phyloP scores from a whole-genome alignment of 2,888 invertebrate species.

The Cylindroiulus punctatus region DNA sequence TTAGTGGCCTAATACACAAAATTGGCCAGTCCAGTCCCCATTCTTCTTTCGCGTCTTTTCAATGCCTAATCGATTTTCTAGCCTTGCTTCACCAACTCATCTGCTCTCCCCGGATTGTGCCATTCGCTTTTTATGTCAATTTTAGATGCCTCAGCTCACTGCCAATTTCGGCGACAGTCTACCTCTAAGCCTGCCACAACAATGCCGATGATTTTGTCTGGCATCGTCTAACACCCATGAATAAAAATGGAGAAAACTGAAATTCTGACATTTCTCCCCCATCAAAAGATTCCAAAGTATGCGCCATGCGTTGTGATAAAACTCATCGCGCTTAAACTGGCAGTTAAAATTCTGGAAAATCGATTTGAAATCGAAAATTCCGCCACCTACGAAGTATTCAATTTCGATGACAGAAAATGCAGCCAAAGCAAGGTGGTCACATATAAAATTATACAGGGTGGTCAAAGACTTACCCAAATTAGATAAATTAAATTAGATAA shows the following conservation, averaged over 20 bases:
- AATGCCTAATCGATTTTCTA: slow-evolving; percentile 34
- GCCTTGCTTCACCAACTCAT: slow-evolving; percentile 5
- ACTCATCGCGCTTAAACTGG: neutral
- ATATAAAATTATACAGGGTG: too few relatives aligned
- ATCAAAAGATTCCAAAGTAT: neutral
- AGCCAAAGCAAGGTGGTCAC: too few relatives aligned
- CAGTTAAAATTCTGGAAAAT: neutral
- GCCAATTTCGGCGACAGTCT: slow-evolving; percentile 22
- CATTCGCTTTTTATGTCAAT: slow-evolving; percentile 27
- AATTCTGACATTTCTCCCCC: neutral
- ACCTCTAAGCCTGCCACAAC: slow-evolving; percentile 34
- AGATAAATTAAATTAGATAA: too few relatives aligned
- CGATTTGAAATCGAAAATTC: neutral
- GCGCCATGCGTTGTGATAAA: neutral
- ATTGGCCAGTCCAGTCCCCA: slow-evolving; percentile 38
- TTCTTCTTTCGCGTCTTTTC: slow-evolving; percentile 27
- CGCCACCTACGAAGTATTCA: neutral
- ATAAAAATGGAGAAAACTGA: slow-evolving; percentile 16
- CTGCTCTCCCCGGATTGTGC: slow-evolving; percentile 10
- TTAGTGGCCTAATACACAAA: slow-evolving; percentile 33
- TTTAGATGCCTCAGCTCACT: slow-evolving; percentile 42
- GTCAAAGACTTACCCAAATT: too few relatives aligned
- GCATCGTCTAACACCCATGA: slow-evolving; percentile 28
- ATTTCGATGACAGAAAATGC: neutral
- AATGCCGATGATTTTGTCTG: slow-evolving; percentile 38